These are phyloP conservation scores for Marisa cornuarietis DNA, from an alignment of 1,140 invertebrate species.

Conservation along the genomic window DNA sequence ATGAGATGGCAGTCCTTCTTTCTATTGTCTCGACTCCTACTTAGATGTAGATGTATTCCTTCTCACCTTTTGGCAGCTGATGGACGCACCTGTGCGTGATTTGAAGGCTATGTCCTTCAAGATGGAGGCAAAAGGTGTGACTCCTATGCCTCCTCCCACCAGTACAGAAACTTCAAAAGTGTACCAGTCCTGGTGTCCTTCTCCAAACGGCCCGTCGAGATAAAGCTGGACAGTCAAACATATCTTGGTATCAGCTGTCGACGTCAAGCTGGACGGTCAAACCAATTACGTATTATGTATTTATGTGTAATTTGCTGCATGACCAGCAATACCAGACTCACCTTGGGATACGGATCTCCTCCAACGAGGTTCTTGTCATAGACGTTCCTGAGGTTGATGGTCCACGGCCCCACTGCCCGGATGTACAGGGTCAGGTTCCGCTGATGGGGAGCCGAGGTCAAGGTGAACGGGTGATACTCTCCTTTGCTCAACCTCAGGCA, in stretches of 20 bases:
- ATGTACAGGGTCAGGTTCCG: slow-evolving; percentile 97
- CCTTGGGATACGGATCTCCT: slow-evolving; percentile 81
- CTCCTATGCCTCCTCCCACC: slow-evolving; percentile 98
- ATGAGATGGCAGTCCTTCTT: no score
- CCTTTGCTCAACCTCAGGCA: slow-evolving; percentile 89
- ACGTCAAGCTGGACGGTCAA: no score
- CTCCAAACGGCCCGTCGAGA: slow-evolving; percentile 96
- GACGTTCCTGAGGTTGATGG: slow-evolving; percentile 95
- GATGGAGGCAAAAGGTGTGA: slow-evolving; percentile 98
- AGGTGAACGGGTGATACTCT: slow-evolving; percentile 97
- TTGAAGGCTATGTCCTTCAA: slow-evolving; percentile 68
- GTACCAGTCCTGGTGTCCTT: slow-evolving; percentile 99
- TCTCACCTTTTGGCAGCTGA: slow-evolving; percentile 42
- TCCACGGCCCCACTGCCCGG: slow-evolving; percentile 91
- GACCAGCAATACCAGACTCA: not conserved
- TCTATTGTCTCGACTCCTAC: no score
- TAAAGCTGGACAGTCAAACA: slow-evolving; percentile 69
- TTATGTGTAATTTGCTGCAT: no score
- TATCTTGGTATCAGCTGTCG: no score
- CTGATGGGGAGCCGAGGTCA: slow-evolving; percentile 97
- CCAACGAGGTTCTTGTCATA: slow-evolving; percentile 94
- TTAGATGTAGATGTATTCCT: no score
- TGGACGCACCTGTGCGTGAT: slow-evolving; percentile 28
- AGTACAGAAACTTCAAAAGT: slow-evolving; percentile 84
- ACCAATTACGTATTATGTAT: no score